phyloP scores from a whole-genome alignment of 2,797 vertebrate species.

The Rhinella marina region DNA sequence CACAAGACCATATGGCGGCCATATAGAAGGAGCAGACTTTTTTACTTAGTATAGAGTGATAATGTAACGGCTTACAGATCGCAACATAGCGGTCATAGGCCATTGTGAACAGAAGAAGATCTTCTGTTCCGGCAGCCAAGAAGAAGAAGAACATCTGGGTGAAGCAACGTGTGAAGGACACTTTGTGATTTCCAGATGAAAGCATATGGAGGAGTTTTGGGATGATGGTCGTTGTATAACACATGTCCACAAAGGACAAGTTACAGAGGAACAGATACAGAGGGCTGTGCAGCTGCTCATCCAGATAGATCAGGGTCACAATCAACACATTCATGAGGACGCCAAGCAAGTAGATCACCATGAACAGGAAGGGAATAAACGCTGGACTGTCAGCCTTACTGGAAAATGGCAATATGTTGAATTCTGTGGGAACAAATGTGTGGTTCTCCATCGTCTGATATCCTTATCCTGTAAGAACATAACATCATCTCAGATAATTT shows the following conservation, averaged over 20 bases:
- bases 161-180: conserved; percentile 25
- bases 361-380: neutral
- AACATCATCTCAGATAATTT: neutral
- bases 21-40: conserved; percentile 12
- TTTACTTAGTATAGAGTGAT: conserved; percentile 22
- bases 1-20: neutral
- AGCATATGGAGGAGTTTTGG: conserved; percentile 40
- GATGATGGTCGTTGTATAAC: conserved; percentile 17
- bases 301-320: conserved; percentile 24
- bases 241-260: conserved; percentile 45
- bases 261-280: conserved; percentile 50
- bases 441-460: neutral
- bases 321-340: conserved; percentile 8
- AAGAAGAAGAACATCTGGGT: conserved; percentile 37
- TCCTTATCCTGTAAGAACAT: neutral
- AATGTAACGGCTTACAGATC: conserved; percentile 39
- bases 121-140: neutral
- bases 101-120: conserved; percentile 15
- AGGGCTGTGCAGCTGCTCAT: conserved; percentile 28
- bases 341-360: conserved; percentile 1
- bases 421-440: neutral
- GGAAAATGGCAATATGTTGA: neutral
- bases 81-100: conserved; percentile 49
- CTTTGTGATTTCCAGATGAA: conserved; percentile 9
- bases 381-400: neutral